These are phyloP conservation scores for Cloeon dipterum DNA, from an alignment of 2,888 invertebrate species.

Conservation along the genomic window DNA sequence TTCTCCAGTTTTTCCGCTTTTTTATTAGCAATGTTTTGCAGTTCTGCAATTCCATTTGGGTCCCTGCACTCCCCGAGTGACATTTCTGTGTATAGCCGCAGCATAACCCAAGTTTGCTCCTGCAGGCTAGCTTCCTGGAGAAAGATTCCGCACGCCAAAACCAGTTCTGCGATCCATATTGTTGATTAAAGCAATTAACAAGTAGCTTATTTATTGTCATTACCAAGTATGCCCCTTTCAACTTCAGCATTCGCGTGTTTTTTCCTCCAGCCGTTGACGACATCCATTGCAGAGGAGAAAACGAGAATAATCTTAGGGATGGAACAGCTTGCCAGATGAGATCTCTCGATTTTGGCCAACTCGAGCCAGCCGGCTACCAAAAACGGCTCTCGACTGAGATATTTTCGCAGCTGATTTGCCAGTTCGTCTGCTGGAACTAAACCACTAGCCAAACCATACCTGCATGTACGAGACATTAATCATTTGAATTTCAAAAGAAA, in stretches of 20 bases:
- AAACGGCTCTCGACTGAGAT: not conserved
- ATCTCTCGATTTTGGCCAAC: not conserved
- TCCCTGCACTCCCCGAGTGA: conserved; percentile 23
- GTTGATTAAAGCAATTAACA: not conserved
- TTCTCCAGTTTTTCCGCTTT: not conserved
- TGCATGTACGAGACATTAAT: not conserved
- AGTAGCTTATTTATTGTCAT: not conserved
- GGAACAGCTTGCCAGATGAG: not conserved
- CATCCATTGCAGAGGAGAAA: not conserved
- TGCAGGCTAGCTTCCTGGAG: conserved; percentile 46
- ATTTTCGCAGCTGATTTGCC: not conserved
- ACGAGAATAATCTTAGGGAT: not conserved
- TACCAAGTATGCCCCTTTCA: not conserved
- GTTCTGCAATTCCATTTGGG: not conserved
- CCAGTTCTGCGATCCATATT: conserved; percentile 13
- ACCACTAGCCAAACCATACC: not conserved
- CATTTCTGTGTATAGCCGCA: conserved; percentile 41
- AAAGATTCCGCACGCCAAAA: conserved; percentile 29
- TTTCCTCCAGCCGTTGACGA: not conserved
- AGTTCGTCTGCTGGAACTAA: not conserved
- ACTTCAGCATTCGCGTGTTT: not conserved
- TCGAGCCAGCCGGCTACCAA: not conserved
- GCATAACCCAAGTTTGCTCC: conserved; percentile 49
- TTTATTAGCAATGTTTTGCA: not conserved
- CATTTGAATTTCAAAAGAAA: not conserved